A percentile compares a stretch with the other conserved stretches of the same genome.
Conservation (phyloP, 37 sponge, comb jelly and placozoan species). For the Haliclona indistincta region DNA sequence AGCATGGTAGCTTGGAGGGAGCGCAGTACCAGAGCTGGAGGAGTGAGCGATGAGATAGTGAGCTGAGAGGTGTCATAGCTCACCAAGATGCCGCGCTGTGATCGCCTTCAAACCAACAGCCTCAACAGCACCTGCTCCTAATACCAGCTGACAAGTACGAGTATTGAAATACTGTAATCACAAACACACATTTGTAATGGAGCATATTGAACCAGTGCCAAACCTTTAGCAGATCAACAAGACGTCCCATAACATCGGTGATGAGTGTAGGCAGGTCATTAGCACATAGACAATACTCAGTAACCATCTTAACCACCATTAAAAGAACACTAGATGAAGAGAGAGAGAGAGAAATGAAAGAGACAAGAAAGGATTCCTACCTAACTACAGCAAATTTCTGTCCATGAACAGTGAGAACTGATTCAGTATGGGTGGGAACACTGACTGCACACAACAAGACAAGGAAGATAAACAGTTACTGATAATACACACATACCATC, state of each 20-base stretch:
- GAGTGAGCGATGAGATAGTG: background rate
- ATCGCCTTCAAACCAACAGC: constrained; percentile 93
- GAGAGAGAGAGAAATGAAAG: background rate
- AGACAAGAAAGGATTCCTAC: constrained; percentile 27
- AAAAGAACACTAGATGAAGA: constrained; percentile 59
- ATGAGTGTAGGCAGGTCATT: constrained; percentile 86
- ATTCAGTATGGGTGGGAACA: background rate
- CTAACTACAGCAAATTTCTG: constrained; percentile 78
- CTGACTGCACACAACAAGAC: background rate
- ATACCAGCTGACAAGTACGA: constrained; percentile 84
- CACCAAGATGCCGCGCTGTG: constrained; percentile 93
- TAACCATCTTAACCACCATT: constrained; percentile 79
- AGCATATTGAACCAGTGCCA: background rate
- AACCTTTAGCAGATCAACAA: constrained; percentile 85
- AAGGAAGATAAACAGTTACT: background rate
- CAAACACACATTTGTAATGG: background rate
- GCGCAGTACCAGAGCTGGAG: constrained; percentile 68
- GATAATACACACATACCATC: background rate
- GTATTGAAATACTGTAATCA: constrained; percentile 80
- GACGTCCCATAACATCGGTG: constrained; percentile 82
- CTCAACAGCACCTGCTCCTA: constrained; percentile 91
- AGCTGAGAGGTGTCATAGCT: background rate
- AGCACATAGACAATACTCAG: constrained; percentile 92
- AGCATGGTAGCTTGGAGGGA: constrained; percentile 80
- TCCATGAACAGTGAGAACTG: constrained; percentile 49